These are phyloP conservation scores for Halictus quadricinctus DNA, from an alignment of 2,888 invertebrate species.

Conservation along the genomic window DNA sequence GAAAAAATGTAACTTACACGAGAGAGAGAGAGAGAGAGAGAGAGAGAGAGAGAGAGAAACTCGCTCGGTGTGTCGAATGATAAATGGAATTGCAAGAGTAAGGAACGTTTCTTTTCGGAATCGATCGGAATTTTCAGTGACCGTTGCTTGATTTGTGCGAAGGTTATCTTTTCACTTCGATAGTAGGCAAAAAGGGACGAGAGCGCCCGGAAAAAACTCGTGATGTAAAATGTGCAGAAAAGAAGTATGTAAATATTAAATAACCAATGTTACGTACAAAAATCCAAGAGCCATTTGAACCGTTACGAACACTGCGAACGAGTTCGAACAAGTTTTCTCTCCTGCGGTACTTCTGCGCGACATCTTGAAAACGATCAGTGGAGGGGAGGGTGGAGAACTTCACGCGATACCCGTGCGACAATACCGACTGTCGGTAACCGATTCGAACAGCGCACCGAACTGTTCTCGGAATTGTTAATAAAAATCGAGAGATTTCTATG, in stretches of 20 bases:
- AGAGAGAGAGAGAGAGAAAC: neutral
- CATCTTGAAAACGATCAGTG: neutral
- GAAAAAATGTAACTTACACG: neutral
- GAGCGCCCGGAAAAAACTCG: conserved; percentile 1
- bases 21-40: no score
- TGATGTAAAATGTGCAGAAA: conserved; percentile 40
- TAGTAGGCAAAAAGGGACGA: neutral
- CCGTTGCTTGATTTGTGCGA: conserved; percentile 19
- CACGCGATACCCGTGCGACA: no score
- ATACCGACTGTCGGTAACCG: neutral
- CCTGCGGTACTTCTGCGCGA: conserved; percentile 18
- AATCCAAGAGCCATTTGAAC: conserved; percentile 22
- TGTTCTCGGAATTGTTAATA: neutral
- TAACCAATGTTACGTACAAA: conserved; percentile 48
- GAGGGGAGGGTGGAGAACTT: no score
- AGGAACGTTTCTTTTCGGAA: neutral
- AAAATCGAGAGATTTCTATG: neutral
- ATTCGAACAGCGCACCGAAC: neutral
- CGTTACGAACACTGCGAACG: conserved; percentile 1
- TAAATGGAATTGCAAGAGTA: neutral
- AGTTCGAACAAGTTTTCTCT: conserved; percentile 13
- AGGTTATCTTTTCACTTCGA: conserved; percentile 12
- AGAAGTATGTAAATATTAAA: conserved; percentile 45
- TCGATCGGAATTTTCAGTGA: conserved; percentile 6
- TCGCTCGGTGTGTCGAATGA: neutral